Evolutionary conservation across 2,113 vertebrate species (phyloP), one percentile per base, ranked within the genome.

Genomic region (Coptodon bakossiorum): DNA sequence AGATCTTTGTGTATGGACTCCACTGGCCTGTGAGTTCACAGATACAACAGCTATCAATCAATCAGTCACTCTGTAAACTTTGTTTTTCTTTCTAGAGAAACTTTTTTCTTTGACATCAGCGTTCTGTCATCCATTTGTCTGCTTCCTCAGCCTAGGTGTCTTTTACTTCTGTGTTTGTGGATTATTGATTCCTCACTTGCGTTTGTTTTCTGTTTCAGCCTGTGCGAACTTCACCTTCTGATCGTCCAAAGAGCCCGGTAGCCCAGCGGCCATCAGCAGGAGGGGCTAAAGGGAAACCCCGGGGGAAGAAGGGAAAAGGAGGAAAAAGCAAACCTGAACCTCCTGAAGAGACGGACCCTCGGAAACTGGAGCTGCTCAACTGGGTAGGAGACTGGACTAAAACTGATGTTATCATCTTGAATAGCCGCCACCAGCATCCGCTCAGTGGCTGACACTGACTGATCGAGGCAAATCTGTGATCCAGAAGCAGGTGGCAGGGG

Each of bases 1-100:
- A 99, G 83, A 99, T 99, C 94, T 99, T 99, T 79, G 97, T 99
- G 53, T 98, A 98, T 1, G 98, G 99, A 84, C 98, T 97, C 82
- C 98, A 97, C 88, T 98, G 97, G 96, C 99, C 99, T 59, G 98
- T 99, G 95, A 97, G 93, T 91, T 2, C 6, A 10, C 3, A 11
- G 22, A 27, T 5, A 50, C 71, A 78, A 31, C 29, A 59, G 38
- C 31, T 36, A 0, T 61, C 11, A 36, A 16, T 50, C 45, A 12
- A 38, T 22, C 24, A n/a, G 14, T 79, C 66, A 17, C 76, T 61
- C 9, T 34, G 6, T 48, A 61, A 43, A 59, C 22, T 5, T 43
- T 36, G 9, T 66, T 66, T n/a, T 63, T n/a, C 61, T 66, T 11
- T 66, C 17, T 19, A 63, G 31, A 63, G 31, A 36, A 63, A 1